Base-by-base conservation (phyloP, 2,797 vertebrate species). In the Ceyx erithaca region DNA sequence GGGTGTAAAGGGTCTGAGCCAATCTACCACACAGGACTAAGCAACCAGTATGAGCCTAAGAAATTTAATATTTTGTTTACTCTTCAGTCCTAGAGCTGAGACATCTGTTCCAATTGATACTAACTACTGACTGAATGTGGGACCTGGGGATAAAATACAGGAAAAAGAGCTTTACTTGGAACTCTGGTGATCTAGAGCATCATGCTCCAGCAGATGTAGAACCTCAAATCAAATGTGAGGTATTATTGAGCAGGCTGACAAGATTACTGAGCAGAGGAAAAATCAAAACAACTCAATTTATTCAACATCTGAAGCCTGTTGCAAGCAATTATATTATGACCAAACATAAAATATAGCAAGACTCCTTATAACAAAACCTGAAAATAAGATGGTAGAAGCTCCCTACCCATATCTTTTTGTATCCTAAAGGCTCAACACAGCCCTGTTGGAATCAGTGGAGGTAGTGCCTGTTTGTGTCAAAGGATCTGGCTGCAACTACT, bases 391-490 rank as follows among this genome's bases (percentile, higher is more conserved):
- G 20, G 25, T 77, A 87, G 70, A 23, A 77, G 18, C 30, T 68
- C 30, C 30, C 18, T 37, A 31, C 35, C 14, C 31, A 2, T 72
- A 51, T 30, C 49, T 86, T 67, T 7, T 4, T 40, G 18, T 37
- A 49, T 61, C 57, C 19, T 68, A 58, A 77, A 78, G 54, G 40
- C 23, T 85, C 54, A 59, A 30, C 45, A 77, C 37, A 64, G 49
- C 13, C 35, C 22, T 54, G 0, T 12, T 68, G 62, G 25, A 83
- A 57, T 71, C 76, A 83, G 43, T 45, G 33, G 33, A 64, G 15
- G 9, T 93, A 82, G 85, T 57, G 51, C 18, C 30, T 80, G 57
- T 79, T 94, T 82, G 66, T 61, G 62, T 87, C 46, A 90, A 95
- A 90, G 79, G 30, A 83, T 64, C 51, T 75, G 76, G 45, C 54